Evolutionary conservation across 2,888 invertebrate species (phyloP).

Genomic region (Pristionchus exspectatus): DNA sequence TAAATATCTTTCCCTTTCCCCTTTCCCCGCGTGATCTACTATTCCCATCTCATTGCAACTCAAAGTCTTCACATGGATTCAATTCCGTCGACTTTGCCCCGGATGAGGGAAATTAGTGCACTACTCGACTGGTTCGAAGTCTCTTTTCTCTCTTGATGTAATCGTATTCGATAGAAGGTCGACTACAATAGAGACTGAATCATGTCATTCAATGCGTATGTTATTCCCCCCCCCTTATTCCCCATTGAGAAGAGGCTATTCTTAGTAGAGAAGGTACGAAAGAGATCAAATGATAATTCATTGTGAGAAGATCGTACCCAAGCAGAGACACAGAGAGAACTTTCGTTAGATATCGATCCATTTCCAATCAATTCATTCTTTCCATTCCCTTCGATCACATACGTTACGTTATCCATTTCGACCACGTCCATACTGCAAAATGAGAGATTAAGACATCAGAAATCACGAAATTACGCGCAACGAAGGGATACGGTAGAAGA

Average conservation of each 20-base stretch:
- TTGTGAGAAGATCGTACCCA: neutral
- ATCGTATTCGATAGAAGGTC: conserved; percentile 15
- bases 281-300: conserved; percentile 15
- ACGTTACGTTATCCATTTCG: neutral
- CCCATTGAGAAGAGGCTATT: neutral
- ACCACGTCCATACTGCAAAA: conserved; percentile 12
- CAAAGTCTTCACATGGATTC: conserved; percentile 25
- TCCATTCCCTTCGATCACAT: neutral
- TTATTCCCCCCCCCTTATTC: neutral
- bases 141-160: neutral
- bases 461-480: neutral
- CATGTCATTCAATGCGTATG: neutral
- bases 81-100: no score
- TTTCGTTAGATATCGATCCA: neutral
- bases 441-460: neutral
- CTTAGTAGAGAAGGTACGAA: neutral
- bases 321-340: neutral
- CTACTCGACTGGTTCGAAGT: neutral
- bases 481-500: neutral
- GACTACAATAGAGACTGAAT: conserved; percentile 23
- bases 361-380: neutral
- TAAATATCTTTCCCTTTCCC: neutral
- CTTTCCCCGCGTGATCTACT: neutral
- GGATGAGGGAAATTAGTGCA: conserved; percentile 9
- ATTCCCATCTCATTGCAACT: conserved; percentile 28